Percentiles rank a stretch among this genome's conserved stretches.
Evolutionary conservation across 2,888 invertebrate species (phyloP).

Genomic region (Argyra leucocephala): DNA sequence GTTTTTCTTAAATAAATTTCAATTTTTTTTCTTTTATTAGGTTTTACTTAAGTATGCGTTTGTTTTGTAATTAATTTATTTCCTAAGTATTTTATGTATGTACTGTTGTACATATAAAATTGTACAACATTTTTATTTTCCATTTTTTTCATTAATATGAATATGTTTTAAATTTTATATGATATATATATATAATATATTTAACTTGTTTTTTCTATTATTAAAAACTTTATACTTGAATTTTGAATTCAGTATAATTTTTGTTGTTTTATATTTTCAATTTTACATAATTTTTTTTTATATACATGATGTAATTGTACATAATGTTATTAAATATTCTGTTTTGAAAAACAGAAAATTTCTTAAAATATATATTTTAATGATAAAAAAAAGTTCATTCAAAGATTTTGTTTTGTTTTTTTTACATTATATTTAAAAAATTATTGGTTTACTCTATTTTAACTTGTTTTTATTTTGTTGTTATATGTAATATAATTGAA

Average conservation of each 20-base stretch:
- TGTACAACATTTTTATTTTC: not conserved
- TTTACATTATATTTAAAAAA: too few relatives aligned
- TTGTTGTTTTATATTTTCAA: not conserved
- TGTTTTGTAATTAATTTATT: not conserved
- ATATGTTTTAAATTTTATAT: not conserved
- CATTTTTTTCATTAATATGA: not conserved
- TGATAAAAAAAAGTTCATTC: too few relatives aligned
- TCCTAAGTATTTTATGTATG: not conserved
- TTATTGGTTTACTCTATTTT: too few relatives aligned
- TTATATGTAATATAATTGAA: slow-evolving; percentile 5
- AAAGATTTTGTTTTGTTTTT: too few relatives aligned
- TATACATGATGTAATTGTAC: not conserved
- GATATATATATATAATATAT: not conserved
- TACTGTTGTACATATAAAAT: slow-evolving; percentile 3
- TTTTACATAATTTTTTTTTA: not conserved
- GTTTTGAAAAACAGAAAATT: not conserved
- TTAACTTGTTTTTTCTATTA: too few relatives aligned
- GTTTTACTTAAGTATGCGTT: slow-evolving; percentile 6
- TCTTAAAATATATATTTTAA: not conserved
- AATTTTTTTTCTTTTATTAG: not conserved
- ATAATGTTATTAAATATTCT: not conserved
- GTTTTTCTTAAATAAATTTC: not conserved
- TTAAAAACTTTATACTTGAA: too few relatives aligned
- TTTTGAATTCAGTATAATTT: not conserved
- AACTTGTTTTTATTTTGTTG: not conserved